A percentile compares a stretch with the other conserved stretches of the same genome.
These are phyloP conservation scores for Chaitophorus viminalis DNA, from an alignment of 2,888 invertebrate species.

Conservation along the genomic window DNA sequence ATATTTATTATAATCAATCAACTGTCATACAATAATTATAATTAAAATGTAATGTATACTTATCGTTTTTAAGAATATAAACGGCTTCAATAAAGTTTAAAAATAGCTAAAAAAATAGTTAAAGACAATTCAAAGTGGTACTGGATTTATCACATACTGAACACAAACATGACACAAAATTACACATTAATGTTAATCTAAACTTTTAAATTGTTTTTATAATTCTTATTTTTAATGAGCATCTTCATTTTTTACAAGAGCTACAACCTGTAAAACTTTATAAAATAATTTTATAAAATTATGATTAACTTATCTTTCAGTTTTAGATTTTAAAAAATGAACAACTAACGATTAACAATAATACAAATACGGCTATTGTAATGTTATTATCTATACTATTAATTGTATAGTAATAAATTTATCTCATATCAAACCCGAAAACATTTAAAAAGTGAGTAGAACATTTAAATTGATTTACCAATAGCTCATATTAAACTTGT, in stretches of 20 bases:
- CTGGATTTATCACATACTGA: slow-evolving; percentile 59
- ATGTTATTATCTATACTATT: neutral
- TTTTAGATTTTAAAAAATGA: slow-evolving; percentile 27
- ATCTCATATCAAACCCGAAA: neutral
- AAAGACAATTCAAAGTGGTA: slow-evolving; percentile 39
- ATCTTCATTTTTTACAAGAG: slow-evolving; percentile 39
- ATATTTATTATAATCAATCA: slow-evolving; percentile 31
- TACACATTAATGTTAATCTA: slow-evolving; percentile 47
- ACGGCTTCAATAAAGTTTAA: slow-evolving; percentile 23
- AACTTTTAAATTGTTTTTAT: slow-evolving; percentile 1
- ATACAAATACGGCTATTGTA: slow-evolving; percentile 31
- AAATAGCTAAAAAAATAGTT: slow-evolving; percentile 37
- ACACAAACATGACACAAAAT: slow-evolving; percentile 61
- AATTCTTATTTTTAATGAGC: slow-evolving; percentile 54
- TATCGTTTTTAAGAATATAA: slow-evolving; percentile 23
- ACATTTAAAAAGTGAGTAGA: neutral
- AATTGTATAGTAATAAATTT: neutral
- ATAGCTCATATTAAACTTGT: neutral
- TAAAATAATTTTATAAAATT: slow-evolving; percentile 16
- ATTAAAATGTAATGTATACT: slow-evolving; percentile 7
- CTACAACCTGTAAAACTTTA: slow-evolving; percentile 5
- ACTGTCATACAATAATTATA: slow-evolving; percentile 31
- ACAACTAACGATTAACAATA: slow-evolving; percentile 4
- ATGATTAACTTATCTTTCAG: neutral
- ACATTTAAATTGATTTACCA: neutral